Conservation (phyloP, 2,113 vertebrate species). For the Pogonocichla stellata region DNA sequence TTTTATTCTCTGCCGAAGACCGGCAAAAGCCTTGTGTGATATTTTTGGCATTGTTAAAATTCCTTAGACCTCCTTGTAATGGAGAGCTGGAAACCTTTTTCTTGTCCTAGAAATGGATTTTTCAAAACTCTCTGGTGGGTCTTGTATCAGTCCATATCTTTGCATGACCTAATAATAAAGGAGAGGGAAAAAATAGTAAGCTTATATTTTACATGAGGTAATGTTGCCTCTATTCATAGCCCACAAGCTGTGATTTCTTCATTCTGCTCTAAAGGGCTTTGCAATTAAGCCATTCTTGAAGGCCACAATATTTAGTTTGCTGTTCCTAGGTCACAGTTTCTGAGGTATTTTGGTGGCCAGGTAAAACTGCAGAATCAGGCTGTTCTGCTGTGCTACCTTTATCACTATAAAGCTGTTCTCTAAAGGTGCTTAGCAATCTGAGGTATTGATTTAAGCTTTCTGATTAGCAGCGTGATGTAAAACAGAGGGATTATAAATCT, state of each 20-base stretch:
- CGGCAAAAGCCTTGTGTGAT: neutral
- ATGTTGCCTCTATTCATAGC: neutral
- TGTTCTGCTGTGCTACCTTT: neutral
- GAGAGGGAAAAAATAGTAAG: neutral
- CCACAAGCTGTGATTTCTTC: neutral
- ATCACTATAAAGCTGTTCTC: neutral
- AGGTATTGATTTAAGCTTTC: slow-evolving; percentile 32
- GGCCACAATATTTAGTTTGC: neutral
- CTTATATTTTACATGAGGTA: neutral
- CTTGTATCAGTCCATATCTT: neutral
- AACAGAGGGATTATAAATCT: slow-evolving; percentile 31
- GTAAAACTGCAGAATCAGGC: neutral
- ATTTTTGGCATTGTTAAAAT: neutral
- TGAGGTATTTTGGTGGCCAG: neutral
- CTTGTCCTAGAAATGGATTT: neutral
- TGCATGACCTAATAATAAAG: neutral
- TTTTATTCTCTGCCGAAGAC: neutral
- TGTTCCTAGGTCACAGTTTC: neutral
- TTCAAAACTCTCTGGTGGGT: neutral
- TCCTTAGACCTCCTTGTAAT: neutral
- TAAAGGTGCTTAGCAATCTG: neutral
- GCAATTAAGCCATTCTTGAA: neutral
- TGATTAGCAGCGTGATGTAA: slow-evolving; percentile 30
- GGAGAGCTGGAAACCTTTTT: neutral
- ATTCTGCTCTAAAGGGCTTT: neutral